Evolutionary conservation across 2,797 vertebrate genomes (phyloP), one percentile per base, ranked within the genome.

Genomic region (Periophthalmus magnuspinnatus): DNA sequence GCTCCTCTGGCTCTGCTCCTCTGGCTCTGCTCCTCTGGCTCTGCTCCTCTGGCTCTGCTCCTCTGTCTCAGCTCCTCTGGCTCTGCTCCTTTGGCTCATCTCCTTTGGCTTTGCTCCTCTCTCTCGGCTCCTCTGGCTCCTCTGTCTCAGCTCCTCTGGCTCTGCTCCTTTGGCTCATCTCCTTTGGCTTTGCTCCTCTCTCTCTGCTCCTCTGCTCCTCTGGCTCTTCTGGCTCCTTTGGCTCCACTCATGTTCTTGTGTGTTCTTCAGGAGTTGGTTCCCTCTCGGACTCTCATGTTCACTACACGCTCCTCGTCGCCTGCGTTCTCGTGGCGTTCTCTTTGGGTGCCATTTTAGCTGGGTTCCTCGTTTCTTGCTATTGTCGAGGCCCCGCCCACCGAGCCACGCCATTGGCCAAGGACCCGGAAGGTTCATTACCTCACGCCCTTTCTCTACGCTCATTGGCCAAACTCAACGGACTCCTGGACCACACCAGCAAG

Each of bases 251-350:
- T 52, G 19, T 50, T 21, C 50, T 52, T 8, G 4, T 47, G 4
- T 47, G 14, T 19, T 41, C 24, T 7, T 1, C 76, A 94, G 93
- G 93, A 0, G 91, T 93, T 0, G 83, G 87, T 1, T 81, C 88
- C 0, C 93, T 91, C 4, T 41, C 71, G 33, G 90, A 86, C 0
- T 85, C 70, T 5, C 91, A 89, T 0, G 90, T 95, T 36, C 95
- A 95, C 83, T 92, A 93, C 85, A 95, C 95, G 0, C 92, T 96
- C 60, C 93, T 97, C 68, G 88, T 95, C 5, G 93, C 92, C 68
- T 95, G 94, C 5, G 92, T 95, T 65, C 86, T 96, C 5, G 92
- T 95, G 22, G 95, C 96, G 1, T 97, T 96, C 75, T 81, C 89
- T 17, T 78, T 96, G 71, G 95, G 96, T 0, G 94, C 94, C 58